phyloP scores from a whole-genome alignment of 30 jellyfish, hydroid and myxozoan species.

The Chrysaora quinquecirrha region DNA sequence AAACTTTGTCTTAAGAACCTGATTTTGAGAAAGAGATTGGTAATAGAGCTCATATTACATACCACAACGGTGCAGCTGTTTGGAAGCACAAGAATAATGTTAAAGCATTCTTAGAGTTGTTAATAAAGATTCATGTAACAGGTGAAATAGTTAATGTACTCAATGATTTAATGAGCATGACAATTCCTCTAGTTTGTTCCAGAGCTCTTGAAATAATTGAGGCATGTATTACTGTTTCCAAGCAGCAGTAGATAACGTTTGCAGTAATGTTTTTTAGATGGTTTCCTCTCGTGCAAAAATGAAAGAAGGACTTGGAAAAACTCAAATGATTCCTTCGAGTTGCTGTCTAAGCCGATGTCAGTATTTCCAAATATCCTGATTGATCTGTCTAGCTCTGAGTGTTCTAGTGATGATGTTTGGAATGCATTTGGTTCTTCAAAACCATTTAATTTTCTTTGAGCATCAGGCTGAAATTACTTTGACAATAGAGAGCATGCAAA shows the following conservation, averaged over 20 bases:
- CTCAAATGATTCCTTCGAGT: not conserved
- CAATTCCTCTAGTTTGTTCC: constrained; percentile 16
- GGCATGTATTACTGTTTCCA: constrained; percentile 23
- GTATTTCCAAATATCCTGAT: not conserved
- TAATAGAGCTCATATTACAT: constrained; percentile 45
- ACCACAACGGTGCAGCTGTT: constrained; percentile 38
- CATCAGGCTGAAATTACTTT: constrained; percentile 15
- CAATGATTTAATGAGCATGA: not conserved
- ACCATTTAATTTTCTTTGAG: not conserved
- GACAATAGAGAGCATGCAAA: not conserved
- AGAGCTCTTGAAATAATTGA: constrained; percentile 9
- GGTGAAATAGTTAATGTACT: not conserved
- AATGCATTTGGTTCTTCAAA: not conserved
- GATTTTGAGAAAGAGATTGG: constrained; percentile 27
- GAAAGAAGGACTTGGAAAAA: not conserved
- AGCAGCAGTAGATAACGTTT: constrained; percentile 9
- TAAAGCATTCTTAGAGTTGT: not conserved
- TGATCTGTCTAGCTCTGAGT: not conserved
- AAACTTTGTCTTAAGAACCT: constrained; percentile 9
- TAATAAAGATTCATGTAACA: not conserved
- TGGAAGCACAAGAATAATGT: constrained; percentile 1
- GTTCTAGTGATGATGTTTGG: not conserved
- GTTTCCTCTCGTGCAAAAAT: not conserved
- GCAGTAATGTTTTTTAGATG: not conserved
- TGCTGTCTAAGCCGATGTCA: not conserved